These are phyloP conservation scores for Xiphias gladius DNA, from an alignment of 2,113 vertebrate genomes.

Conservation along the genomic window DNA sequence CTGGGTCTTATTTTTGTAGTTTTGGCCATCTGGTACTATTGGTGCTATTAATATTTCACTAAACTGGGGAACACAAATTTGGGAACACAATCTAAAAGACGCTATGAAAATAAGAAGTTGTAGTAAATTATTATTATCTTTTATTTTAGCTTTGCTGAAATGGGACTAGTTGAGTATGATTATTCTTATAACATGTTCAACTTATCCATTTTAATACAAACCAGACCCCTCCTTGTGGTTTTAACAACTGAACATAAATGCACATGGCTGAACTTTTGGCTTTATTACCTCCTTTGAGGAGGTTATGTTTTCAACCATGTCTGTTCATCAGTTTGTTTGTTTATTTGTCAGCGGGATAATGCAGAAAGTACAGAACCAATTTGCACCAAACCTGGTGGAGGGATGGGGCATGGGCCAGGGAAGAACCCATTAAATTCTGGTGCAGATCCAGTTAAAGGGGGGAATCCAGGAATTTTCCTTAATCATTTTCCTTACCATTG, in stretches of 20 bases:
- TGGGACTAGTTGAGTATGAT: background rate
- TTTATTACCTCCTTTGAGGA: too few relatives aligned
- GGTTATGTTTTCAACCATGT: too few relatives aligned
- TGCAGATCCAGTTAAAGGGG: too few relatives aligned
- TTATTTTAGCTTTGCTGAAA: background rate
- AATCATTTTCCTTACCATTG: too few relatives aligned
- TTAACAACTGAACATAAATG: background rate
- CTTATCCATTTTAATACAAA: background rate
- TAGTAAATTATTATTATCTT: background rate
- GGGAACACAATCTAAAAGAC: background rate
- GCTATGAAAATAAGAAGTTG: background rate
- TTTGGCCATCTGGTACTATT: background rate
- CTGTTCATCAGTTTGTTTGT: too few relatives aligned
- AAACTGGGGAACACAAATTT: background rate
- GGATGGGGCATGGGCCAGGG: too few relatives aligned
- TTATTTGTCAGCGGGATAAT: too few relatives aligned
- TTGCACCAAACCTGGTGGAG: too few relatives aligned
- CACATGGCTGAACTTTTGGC: background rate
- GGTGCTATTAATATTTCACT: background rate
- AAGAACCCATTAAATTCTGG: too few relatives aligned
- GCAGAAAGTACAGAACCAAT: too few relatives aligned
- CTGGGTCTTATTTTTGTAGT: background rate
- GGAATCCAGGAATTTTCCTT: too few relatives aligned
- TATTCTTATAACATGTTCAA: background rate
- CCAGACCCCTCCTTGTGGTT: background rate